Conservation (phyloP, 1,140 invertebrate species). For the Atta cephalotes region DNA sequence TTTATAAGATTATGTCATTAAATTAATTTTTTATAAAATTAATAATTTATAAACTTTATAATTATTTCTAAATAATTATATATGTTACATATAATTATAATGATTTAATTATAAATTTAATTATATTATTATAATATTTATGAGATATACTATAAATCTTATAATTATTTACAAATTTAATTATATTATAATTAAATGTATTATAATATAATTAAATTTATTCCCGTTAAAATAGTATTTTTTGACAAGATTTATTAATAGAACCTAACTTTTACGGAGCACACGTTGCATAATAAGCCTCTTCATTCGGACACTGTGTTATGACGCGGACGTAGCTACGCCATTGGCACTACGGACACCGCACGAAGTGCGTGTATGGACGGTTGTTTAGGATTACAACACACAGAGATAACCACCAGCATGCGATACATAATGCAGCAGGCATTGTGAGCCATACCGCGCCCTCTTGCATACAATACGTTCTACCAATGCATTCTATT, state of each 20-base stretch:
- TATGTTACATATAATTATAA: too few relatives aligned
- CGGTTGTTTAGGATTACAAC: conserved; percentile 79
- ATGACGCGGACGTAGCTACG: conserved; percentile 44
- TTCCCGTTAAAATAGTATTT: not conserved
- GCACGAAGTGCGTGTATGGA: conserved; percentile 71
- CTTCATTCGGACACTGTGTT: conserved; percentile 12
- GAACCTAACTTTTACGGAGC: not conserved
- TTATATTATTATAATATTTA: not conserved
- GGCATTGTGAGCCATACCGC: conserved; percentile 81
- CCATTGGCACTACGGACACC: conserved; percentile 57
- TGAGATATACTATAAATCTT: not conserved
- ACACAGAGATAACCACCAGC: conserved; percentile 75
- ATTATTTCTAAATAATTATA: too few relatives aligned
- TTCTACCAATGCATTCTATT: conserved; percentile 82
- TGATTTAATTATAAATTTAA: too few relatives aligned
- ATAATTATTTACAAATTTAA: conserved; percentile 15
- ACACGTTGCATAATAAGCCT: conserved; percentile 36
- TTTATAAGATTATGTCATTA: not conserved
- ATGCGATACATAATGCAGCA: conserved; percentile 84
- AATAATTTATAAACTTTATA: not conserved
- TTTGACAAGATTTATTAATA: not conserved
- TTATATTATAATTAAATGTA: conserved; percentile 5
- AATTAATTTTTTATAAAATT: not conserved
- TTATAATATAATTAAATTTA: conserved; percentile 21
- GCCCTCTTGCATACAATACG: conserved; percentile 82